phyloP scores from a whole-genome alignment of 2,113 vertebrate species.

The Tychaedon coryphoeus region DNA sequence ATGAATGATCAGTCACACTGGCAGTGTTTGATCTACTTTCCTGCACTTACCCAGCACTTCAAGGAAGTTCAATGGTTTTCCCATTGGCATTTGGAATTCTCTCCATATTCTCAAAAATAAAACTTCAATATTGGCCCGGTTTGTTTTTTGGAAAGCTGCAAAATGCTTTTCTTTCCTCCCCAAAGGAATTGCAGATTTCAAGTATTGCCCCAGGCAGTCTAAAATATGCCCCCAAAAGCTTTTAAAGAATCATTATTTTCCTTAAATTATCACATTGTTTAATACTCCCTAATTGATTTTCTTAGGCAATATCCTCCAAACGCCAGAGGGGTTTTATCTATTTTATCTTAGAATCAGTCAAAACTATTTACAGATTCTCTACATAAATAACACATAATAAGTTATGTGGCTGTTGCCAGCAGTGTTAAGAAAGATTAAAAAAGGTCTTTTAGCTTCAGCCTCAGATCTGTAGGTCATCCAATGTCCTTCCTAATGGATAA shows the following conservation, averaged over 20 bases:
- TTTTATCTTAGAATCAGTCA: neutral
- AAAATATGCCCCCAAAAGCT: neutral
- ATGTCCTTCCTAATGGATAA: conserved; percentile 63
- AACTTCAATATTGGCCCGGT: neutral
- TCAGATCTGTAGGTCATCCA: conserved; percentile 55
- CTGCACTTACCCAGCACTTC: neutral
- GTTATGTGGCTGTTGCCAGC: neutral
- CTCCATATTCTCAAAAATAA: neutral
- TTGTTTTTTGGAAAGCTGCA: neutral
- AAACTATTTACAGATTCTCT: conserved; percentile 19
- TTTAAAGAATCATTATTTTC: neutral
- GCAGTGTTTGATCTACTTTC: neutral
- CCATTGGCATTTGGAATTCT: neutral
- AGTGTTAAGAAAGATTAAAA: conserved; percentile 25
- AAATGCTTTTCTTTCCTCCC: neutral
- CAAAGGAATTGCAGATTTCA: neutral
- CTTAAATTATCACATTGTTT: neutral
- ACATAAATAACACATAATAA: neutral
- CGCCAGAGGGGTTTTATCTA: neutral
- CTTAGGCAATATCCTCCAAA: neutral
- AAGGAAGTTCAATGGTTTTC: neutral
- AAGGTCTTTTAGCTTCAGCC: conserved; percentile 37
- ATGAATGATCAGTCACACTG: neutral
- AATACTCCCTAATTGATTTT: conserved; percentile 19
- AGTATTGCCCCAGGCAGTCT: neutral